Base-by-base conservation (phyloP, 2,113 vertebrate species). In the Cranoglanis bouderius region DNA sequence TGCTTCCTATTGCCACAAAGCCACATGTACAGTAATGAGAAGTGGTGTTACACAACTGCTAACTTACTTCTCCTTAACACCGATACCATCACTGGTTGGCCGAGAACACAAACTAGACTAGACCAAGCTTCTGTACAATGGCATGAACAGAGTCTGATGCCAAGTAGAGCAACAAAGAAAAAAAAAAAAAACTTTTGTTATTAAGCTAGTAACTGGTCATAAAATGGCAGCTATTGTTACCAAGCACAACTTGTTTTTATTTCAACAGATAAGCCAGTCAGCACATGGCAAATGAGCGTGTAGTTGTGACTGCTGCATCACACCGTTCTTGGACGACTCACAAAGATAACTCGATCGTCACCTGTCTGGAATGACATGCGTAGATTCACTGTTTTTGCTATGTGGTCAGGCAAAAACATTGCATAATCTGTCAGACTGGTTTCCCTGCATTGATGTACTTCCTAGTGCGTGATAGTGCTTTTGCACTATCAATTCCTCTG, bases 371-470 rank as follows among this genome's bases (percentile, higher is more conserved):
- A 49, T 26, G 49, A 40, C 13, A 85, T 88, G 61, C 81, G 67
- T 29, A 81, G 43, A 72, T 67, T 55, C n/a, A 72, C 49, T 46
- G 78, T 51, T 88, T 59, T 85, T 80, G 43, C 53, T 78, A 40
- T 61, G 74, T 61, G 43, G 87, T 65, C 87, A 84, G 59, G 90
- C 63, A 65, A 87, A 82, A 67, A 19, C 67, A 89, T 82, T 90
- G 81, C 78, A 67, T 82, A 90, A 88, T 82, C 84, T 85, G 38
- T n/a, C 29, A 67, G 63, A 43, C 35, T 70, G 85, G 88, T 82
- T 86, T 82, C 51, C 82, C 72, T 88, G 70, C 43, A 55, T 81
- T 87, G 88, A 90, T 57, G 26, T 46, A 91, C 85, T 87, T 92
- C 59, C 80, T 87, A 49, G 51, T 51, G 57, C 75, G 86, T 84